Evolutionary conservation across 2,888 invertebrate species (phyloP), one percentile per base, ranked within the genome.

Genomic region (Lucinisca nassula): DNA sequence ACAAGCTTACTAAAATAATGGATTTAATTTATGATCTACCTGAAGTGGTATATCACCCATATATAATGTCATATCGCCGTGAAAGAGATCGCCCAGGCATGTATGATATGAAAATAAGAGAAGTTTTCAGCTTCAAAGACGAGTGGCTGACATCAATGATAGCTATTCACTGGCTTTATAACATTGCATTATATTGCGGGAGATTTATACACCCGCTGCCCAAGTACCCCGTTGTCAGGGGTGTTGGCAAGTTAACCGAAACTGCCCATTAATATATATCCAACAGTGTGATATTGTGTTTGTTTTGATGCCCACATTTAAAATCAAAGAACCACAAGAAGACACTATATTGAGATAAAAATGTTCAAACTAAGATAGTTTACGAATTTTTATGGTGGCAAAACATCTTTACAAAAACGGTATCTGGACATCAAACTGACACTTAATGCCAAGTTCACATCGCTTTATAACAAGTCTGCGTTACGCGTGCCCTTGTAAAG

Each of bases 31-130:
- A 74, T 74, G 74, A 74, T 74, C 74, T 24, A 8, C 14, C 67
- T 8, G 27, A 38, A 74, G 27, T 10, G 70, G 74, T 74, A 74
- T 40, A 74, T 74, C 74, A 24, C 74, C 74, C 74, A 74, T 74
- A 74, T 74, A 74, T 74, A 74, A 67, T 67, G 67, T 67, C 67
- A 35, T 67, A 67, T 67, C 67, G 32, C 21, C 67, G 35, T 67
- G 67, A 67, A 67, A 35, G 35, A 27, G 67, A 35, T 21, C 35
- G 35, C 35, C 35, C 67, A 67, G 24, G 67, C 67, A 67, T 67
- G 35, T 67, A 30, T 67, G 67, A 67, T 67, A 67, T 21, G 35
- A 21, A 67, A 32, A 67, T 67, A 67, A 67, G 67, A 67, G 67
- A 67, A 67, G 21, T 17, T 67, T 67, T 67, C 24, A 24, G 27